phyloP scores from a whole-genome alignment of 2,113 vertebrate species.

The Xiphophorus couchianus region DNA sequence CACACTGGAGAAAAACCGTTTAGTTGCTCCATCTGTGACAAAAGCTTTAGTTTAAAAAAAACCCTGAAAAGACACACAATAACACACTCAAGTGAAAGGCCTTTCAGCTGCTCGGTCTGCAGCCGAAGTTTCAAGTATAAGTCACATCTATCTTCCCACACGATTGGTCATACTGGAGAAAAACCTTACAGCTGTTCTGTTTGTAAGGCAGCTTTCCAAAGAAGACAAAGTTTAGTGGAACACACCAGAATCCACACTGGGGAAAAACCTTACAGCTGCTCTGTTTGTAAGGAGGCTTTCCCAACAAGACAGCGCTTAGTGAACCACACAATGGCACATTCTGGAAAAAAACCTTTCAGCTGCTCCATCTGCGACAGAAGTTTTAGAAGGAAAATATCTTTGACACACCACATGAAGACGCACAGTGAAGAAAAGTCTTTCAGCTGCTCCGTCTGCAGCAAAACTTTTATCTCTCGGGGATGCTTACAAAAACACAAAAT shows the following conservation, averaged over 20 bases:
- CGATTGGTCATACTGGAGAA: too few relatives aligned
- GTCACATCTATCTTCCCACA: background rate
- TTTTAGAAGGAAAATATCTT: too few relatives aligned
- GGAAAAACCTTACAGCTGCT: too few relatives aligned
- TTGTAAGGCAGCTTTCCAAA: background rate
- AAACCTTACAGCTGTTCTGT: background rate
- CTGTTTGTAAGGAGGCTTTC: too few relatives aligned
- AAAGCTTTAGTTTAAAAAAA: constrained; percentile 21
- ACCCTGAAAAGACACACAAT: background rate
- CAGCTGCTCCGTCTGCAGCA: too few relatives aligned
- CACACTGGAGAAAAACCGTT: constrained; percentile 6
- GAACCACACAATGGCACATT: too few relatives aligned
- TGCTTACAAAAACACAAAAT: background rate
- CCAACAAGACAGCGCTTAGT: too few relatives aligned
- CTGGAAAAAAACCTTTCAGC: too few relatives aligned
- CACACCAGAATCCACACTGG: background rate
- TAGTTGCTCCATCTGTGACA: background rate
- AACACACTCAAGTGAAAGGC: background rate
- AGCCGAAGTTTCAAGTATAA: background rate
- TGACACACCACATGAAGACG: too few relatives aligned
- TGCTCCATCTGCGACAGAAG: too few relatives aligned
- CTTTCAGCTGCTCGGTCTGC: constrained; percentile 2
- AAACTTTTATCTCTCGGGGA: background rate
- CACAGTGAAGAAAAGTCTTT: too few relatives aligned
- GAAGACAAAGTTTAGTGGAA: background rate